Base-by-base conservation (phyloP, 2,797 vertebrate genomes). In the Cyprinella venusta region DNA sequence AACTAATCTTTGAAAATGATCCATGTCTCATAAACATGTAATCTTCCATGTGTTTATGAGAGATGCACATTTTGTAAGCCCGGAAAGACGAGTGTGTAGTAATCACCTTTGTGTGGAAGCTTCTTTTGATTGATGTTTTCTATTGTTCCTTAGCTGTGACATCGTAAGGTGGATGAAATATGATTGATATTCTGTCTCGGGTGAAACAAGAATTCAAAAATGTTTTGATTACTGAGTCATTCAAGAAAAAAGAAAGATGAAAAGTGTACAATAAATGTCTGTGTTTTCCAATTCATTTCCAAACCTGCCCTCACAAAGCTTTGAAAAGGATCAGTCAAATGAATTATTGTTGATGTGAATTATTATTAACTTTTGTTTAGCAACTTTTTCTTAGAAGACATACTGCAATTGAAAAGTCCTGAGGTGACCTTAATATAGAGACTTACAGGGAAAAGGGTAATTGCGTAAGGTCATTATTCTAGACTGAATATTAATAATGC, bases 31-130 rank as follows among this genome's bases (percentile, higher is more conserved):
- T 82, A 84, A 90, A 90, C 81, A 70, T 85, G 65, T 89, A 89
- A 89, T 91, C 88, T 77, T 89, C 76, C 86, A 38, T 88, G 36
- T 89, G 84, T 87, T 89, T 77, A 81, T 81, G 78, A 85, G 82
- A 33, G 65, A 70, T 63, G 72, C 59, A 33, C 68, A 82, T 82
- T 81, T n/a, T 68, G 50, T 48, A 68, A 83, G 54, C 75, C 75
- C 21, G 42, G 54, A 50, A 61, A 81, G 64, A 80, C 30, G 26
- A 78, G 68, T 12, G 71, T 85, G 78, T 76, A 86, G 68, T 81
- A 84, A 90, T 83, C 72, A 48, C 56, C 50, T 56, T 84, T 86
- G 83, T 67, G 40, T 54, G 26, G 45, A 71, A 81, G 85, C 85
- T 79, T 76, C 54, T 69, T 88, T 89, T 78, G 89, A 92, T 88